phyloP scores from a whole-genome alignment of 2,113 vertebrate genomes.

The Tretioscincus oriximinensis region DNA sequence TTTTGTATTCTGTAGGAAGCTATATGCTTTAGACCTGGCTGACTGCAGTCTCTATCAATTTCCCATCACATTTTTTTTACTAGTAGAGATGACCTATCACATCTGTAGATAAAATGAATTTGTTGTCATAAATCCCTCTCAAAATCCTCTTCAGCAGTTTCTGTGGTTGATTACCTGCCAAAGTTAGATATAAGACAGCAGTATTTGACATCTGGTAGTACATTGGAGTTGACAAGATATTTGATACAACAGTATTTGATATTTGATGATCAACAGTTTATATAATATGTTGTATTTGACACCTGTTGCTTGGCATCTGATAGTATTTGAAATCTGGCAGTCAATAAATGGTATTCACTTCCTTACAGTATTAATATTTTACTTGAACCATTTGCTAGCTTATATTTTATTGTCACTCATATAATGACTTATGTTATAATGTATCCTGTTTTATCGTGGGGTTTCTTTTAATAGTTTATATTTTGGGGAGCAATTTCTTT shows the following conservation, averaged over 20 bases:
- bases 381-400: neutral
- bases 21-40: neutral
- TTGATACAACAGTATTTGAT: neutral
- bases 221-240: neutral
- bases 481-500: neutral
- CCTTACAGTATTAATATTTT: neutral
- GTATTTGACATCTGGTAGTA: neutral
- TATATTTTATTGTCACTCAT: neutral
- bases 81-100: neutral
- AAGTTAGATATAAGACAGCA: neutral
- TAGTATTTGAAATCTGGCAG: neutral
- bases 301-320: slow-evolving; percentile 12
- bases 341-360: neutral
- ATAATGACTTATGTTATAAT: neutral
- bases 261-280: slow-evolving; percentile 4
- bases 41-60: neutral
- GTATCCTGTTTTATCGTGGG: neutral
- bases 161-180: neutral
- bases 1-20: neutral
- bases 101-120: neutral
- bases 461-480: neutral
- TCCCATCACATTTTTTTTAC: neutral
- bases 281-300: neutral
- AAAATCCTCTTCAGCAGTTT: neutral
- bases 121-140: neutral